phyloP scores from a whole-genome alignment of 1,140 invertebrate species.

The Lasioglossum baleicum region DNA sequence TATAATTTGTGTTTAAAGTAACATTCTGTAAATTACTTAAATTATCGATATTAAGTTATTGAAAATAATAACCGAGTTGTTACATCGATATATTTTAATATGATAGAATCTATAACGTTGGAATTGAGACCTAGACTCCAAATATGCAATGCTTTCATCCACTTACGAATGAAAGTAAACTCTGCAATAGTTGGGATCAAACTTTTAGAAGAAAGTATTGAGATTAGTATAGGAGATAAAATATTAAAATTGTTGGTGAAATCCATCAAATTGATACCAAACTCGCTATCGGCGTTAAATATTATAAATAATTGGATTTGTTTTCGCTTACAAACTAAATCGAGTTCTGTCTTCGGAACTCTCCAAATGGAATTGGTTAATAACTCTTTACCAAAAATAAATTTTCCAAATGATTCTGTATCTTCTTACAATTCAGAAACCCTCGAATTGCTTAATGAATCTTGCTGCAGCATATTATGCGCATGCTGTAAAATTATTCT shows the following conservation, averaged over 20 bases:
- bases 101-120: slow-evolving; percentile 72
- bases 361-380: slow-evolving; percentile 71
- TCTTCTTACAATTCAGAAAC: slow-evolving; percentile 31
- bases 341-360: slow-evolving; percentile 68
- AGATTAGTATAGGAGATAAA: slow-evolving; percentile 57
- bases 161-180: slow-evolving; percentile 54
- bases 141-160: slow-evolving; percentile 72
- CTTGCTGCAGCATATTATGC: slow-evolving; percentile 59
- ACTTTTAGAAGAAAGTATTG: slow-evolving; percentile 66
- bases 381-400: slow-evolving; percentile 18
- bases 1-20: not conserved
- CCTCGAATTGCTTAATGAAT: slow-evolving; percentile 52
- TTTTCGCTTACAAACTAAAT: slow-evolving; percentile 73
- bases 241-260: slow-evolving; percentile 57
- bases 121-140: slow-evolving; percentile 72
- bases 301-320: slow-evolving; percentile 72
- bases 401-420: slow-evolving; percentile 15
- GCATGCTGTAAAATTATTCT: slow-evolving; percentile 69
- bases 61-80: not conserved
- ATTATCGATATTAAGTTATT: not conserved
- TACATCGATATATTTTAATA: not conserved
- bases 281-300: slow-evolving; percentile 68
- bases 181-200: slow-evolving; percentile 61
- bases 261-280: slow-evolving; percentile 70
- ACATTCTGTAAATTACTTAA: not conserved